phyloP scores from a whole-genome alignment of 2,113 vertebrate species.

The Lipophrys pholis region DNA sequence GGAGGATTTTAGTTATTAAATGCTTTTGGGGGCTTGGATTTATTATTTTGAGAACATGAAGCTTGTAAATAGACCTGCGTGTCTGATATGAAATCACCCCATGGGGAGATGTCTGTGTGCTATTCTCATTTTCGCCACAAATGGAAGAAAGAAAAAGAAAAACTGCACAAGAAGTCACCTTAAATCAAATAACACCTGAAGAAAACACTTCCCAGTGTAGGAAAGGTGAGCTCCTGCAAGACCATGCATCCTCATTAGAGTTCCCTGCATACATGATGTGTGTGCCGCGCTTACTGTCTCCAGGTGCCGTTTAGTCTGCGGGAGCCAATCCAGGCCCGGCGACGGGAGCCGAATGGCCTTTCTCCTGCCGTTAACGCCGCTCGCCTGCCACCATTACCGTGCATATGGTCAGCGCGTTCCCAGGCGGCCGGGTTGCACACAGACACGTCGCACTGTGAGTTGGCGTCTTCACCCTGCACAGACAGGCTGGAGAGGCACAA shows the following conservation, averaged over 20 bases:
- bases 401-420: conserved; percentile 80
- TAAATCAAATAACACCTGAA: conserved; percentile 48
- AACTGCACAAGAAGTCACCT: conserved; percentile 40
- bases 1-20: conserved; percentile 37
- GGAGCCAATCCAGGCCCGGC: conserved; percentile 51
- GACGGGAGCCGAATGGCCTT: conserved; percentile 70
- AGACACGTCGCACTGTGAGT: conserved; percentile 65
- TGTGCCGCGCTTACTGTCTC: conserved; percentile 12
- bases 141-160: neutral
- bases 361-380: conserved; percentile 59
- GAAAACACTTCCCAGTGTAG: conserved; percentile 21
- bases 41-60: conserved; percentile 33
- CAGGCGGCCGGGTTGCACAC: conserved; percentile 48
- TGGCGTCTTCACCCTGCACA: conserved; percentile 67
- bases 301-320: conserved; percentile 43
- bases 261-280: conserved; percentile 7
- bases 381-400: conserved; percentile 66
- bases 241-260: conserved; percentile 56
- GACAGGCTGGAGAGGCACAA: conserved; percentile 41
- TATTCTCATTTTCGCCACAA: conserved; percentile 56
- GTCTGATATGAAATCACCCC: conserved; percentile 38
- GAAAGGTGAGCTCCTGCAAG: conserved; percentile 23
- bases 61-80: conserved; percentile 3
- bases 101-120: conserved; percentile 24
- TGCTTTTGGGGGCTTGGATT: conserved; percentile 38